Base-by-base conservation (phyloP, 2,888 invertebrate genomes). In the Arctia plantaginis region DNA sequence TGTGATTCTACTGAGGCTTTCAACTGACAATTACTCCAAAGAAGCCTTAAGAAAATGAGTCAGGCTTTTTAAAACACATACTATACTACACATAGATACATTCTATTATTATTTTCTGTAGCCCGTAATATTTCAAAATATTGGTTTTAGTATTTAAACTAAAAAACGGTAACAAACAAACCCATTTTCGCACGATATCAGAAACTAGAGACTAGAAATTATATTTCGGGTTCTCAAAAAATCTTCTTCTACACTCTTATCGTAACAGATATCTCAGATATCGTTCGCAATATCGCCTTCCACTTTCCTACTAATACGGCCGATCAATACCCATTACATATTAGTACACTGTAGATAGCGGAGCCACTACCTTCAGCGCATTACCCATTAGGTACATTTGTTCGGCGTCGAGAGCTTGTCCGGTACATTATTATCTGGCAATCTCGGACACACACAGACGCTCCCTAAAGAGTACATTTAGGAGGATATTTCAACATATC, bases 311-410 rank as follows among this genome's bases (percentile, higher is more conserved):
- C 30, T 67, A 8, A 55, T 20, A 47, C 23, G 1, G 8, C 15
- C 35, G 69, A 35, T 69, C 69, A n/a, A 69, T 68, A 51, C 20
- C 30, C 13, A 35, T 51, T 69, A 69, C 51, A 55, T 69, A 39
- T 55, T 69, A 55, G 69, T 51, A 33, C n/a, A 8, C 18, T 39
- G 59, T n/a, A 69, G n/a, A 47, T 69, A 51, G n/a, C 2, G 15
- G n/a, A 55, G 55, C 23, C n/a, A 41, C 39, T 27, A 39, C 62
- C 62, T 62, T 15, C 15, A 27, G 12, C 30, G 8, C 27, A 69
- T 62, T 62, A 69, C 41, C 20, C 69, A 59, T 69, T 69, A 69
- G 8, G 55, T 41, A 35, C 41, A 30, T 69, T 69, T 69, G 59
- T 62, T 59, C 41, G 10, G 8, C n/a, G 59, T 35, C 35, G 59